Percentiles rank a stretch among this genome's conserved stretches.
phyloP scores from a whole-genome alignment of 2,888 invertebrate genomes.

The Agriopis aurantiaria region DNA sequence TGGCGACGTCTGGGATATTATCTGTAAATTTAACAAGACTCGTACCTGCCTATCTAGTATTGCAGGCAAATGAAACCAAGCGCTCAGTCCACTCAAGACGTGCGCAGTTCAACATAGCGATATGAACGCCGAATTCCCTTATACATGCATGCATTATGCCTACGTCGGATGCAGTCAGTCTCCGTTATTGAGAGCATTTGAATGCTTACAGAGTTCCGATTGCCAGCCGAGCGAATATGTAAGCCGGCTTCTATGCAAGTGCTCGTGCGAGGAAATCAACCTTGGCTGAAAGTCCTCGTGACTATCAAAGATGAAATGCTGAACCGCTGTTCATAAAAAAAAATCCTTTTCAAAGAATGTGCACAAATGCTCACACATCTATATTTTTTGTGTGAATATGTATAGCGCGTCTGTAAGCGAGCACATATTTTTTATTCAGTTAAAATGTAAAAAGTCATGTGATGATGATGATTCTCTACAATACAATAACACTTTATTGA shows the following conservation, averaged over 20 bases:
- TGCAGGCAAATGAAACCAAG: constrained; percentile 26
- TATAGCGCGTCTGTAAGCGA: no score
- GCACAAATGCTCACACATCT: not conserved
- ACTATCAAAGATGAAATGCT: constrained; percentile 20
- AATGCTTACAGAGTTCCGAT: constrained; percentile 77
- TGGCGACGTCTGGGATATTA: not conserved
- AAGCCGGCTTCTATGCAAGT: constrained; percentile 27
- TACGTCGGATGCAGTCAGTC: constrained; percentile 58
- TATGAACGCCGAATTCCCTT: constrained; percentile 75
- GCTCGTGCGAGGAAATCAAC: constrained; percentile 27
- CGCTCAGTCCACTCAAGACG: constrained; percentile 22
- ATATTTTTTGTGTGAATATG: not conserved
- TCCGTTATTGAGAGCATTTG: constrained; percentile 74
- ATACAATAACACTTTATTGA: no score
- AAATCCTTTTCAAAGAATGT: not conserved
- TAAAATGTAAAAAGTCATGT: no score
- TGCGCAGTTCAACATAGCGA: constrained; percentile 49
- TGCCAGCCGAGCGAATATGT: constrained; percentile 45
- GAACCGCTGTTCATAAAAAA: not conserved
- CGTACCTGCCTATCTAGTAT: not conserved
- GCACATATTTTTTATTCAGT: no score
- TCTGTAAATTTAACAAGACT: not conserved
- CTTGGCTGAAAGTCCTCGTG: constrained; percentile 26
- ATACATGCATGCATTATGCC: constrained; percentile 67
- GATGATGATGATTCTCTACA: no score